These are phyloP conservation scores for Eulemur coronatus DNA, from an alignment of 2,797 vertebrate species.

Conservation along the genomic window DNA sequence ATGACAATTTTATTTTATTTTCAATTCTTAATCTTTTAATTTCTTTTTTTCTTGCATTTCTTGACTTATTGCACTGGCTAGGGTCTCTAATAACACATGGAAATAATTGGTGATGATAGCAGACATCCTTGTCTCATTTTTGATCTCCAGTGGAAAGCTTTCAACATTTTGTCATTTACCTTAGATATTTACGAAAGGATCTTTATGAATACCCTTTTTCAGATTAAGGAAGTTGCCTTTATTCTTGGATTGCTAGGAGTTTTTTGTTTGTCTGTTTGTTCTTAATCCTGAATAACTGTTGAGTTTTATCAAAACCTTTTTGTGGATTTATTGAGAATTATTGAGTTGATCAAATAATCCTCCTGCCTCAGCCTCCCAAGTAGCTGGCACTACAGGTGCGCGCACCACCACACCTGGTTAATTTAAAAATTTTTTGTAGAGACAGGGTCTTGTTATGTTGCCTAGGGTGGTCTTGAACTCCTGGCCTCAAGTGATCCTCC, in stretches of 20 bases:
- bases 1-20: constrained; percentile 10
- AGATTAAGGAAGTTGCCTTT: neutral
- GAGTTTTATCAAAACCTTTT: constrained; percentile 27
- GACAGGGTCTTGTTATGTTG: neutral
- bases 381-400: neutral
- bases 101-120: neutral
- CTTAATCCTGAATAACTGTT: neutral
- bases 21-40: neutral
- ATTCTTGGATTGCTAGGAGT: neutral
- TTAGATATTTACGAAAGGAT: neutral
- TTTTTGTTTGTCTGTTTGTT: neutral
- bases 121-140: neutral
- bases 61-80: neutral
- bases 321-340: neutral
- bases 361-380: neutral
- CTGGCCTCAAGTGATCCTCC: neutral
- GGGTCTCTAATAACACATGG: neutral
- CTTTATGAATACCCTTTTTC: neutral
- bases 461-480: neutral
- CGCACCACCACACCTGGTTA: neutral
- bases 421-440: neutral
- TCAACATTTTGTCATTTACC: neutral
- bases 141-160: neutral
- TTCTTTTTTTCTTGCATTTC: neutral
- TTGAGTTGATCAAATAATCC: neutral